These are phyloP conservation scores for Heteractis magnifica DNA, from an alignment of 92 coral and sea anemone species.

Conservation along the genomic window DNA sequence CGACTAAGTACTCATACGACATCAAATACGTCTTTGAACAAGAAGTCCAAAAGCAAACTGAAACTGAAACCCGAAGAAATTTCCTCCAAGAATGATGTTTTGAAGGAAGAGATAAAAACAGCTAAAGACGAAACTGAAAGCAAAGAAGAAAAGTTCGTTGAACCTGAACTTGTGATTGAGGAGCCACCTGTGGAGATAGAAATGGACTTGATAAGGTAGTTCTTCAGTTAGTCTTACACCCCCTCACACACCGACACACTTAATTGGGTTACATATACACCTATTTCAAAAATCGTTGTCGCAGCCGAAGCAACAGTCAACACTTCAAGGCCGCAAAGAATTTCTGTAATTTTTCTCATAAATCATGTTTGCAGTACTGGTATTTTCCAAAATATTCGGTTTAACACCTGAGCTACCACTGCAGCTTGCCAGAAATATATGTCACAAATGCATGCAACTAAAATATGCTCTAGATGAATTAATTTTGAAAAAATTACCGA, in stretches of 20 bases:
- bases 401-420: too few species aligned
- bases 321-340: too few species aligned
- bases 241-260: neutral
- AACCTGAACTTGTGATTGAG: neutral
- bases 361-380: too few species aligned
- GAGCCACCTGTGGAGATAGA: neutral
- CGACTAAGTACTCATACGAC: constrained; percentile 20
- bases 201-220: constrained; percentile 6
- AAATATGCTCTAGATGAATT: too few species aligned
- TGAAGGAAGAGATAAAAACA: neutral
- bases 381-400: too few species aligned
- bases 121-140: neutral
- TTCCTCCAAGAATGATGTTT: neutral
- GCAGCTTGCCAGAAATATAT: too few species aligned
- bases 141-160: neutral
- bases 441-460: too few species aligned
- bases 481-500: too few species aligned
- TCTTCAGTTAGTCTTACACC: neutral
- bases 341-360: too few species aligned
- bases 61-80: neutral
- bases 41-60: constrained; percentile 10
- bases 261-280: too few species aligned
- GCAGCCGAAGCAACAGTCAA: too few species aligned
- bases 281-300: too few species aligned
- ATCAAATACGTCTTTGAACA: neutral